Evolutionary conservation across 1,140 invertebrate genomes (phyloP).

Genomic region (Rhagoletis zephyria): DNA sequence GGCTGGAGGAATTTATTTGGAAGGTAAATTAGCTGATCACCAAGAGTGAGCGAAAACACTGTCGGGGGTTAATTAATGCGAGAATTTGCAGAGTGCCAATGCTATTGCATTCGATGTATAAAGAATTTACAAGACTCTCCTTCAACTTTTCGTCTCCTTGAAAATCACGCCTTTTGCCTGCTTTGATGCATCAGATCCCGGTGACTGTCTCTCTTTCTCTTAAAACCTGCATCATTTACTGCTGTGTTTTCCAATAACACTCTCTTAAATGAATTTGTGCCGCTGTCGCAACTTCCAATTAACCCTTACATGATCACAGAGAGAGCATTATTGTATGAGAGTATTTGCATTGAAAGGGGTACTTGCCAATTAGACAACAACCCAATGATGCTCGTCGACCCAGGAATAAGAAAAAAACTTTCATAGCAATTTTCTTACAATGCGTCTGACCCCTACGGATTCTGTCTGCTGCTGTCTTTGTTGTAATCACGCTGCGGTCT

Average conservation of each 20-base stretch:
- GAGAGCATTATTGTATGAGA: neutral
- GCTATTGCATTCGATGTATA: too few relatives aligned
- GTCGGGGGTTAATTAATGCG: conserved; percentile 1
- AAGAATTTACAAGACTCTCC: neutral
- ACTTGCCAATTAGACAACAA: neutral
- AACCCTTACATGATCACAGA: conserved; percentile 10
- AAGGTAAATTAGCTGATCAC: neutral
- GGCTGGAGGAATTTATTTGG: neutral
- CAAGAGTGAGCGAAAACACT: neutral
- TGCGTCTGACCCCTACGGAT: conserved; percentile 15
- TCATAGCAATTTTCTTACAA: conserved; percentile 28
- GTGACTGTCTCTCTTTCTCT: neutral
- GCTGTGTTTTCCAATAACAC: neutral
- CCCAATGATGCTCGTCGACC: conserved; percentile 13
- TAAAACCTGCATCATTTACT: neutral
- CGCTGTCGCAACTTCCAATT: neutral
- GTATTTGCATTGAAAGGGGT: neutral
- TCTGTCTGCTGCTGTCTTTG: neutral
- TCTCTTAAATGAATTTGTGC: neutral
- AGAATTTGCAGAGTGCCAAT: too few relatives aligned
- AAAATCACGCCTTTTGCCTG: neutral
- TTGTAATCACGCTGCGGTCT: conserved; percentile 45
- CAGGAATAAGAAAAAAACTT: neutral
- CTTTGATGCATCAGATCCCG: neutral
- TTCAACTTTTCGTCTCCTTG: neutral